These are phyloP conservation scores for Noctilio leporinus DNA, from an alignment of 2,113 vertebrate genomes.

Conservation along the genomic window DNA sequence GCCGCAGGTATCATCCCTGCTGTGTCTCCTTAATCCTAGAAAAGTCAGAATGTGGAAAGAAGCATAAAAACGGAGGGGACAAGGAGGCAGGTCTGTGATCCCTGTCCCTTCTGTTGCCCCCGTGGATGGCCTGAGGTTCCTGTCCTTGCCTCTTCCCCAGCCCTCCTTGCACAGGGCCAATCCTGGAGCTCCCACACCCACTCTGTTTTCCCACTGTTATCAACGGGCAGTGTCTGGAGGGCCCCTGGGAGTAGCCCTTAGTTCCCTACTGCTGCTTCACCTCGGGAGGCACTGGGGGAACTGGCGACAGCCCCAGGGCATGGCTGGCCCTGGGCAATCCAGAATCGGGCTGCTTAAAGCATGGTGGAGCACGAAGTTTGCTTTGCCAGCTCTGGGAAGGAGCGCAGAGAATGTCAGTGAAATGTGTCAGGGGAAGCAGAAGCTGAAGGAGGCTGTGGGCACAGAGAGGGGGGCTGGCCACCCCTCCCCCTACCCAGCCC, in stretches of 20 bases:
- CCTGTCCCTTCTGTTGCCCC: background rate
- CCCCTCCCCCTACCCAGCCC: background rate
- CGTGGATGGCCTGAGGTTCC: background rate
- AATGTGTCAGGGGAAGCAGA: background rate
- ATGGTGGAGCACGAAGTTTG: no score
- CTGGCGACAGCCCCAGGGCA: background rate
- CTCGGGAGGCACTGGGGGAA: background rate
- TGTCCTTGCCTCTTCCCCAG: background rate
- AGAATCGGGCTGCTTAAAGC: background rate
- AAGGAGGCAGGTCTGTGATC: background rate
- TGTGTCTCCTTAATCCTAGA: background rate
- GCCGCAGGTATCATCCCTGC: background rate
- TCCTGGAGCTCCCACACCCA: background rate
- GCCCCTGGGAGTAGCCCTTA: background rate
- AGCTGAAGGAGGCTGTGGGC: background rate
- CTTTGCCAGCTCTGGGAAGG: background rate
- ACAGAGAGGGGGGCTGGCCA: background rate
- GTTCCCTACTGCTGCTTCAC: fast-evolving
- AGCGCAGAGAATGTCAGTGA: background rate
- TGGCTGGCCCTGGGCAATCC: background rate
- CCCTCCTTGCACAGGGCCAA: background rate
- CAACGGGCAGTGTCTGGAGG: background rate
- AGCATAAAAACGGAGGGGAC: no score
- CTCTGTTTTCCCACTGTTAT: background rate
- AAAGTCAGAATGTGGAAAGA: background rate